These are phyloP conservation scores for Dromococcyx pavoninus DNA, from an alignment of 2,797 vertebrate species.

Conservation along the genomic window DNA sequence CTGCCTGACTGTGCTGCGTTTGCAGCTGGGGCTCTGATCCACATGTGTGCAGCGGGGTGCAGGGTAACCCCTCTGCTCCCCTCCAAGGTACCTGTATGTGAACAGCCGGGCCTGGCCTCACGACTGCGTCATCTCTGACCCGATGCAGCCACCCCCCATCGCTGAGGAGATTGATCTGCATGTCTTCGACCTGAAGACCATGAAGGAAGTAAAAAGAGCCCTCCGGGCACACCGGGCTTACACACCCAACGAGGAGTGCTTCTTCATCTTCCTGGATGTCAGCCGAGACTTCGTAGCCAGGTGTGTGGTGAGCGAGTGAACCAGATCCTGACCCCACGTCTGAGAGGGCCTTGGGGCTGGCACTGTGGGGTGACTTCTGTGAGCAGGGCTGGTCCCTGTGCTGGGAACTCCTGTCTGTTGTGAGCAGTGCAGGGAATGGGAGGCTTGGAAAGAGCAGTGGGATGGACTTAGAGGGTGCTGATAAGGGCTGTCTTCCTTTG, in stretches of 20 bases:
- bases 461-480: background rate
- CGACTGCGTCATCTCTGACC: constrained; percentile 90
- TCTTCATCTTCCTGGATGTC: constrained; percentile 97
- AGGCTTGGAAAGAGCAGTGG: background rate
- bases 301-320: constrained; percentile 58
- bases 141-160: constrained; percentile 94
- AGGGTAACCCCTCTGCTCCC: background rate
- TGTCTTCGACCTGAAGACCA: constrained; percentile 92
- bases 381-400: background rate
- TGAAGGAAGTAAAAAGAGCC: constrained; percentile 89
- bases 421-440: background rate
- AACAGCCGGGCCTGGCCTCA: constrained; percentile 96
- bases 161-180: constrained; percentile 96
- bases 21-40: background rate
- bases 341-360: accelerated
- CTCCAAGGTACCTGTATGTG: constrained; percentile 91
- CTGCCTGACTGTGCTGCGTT: accelerated
- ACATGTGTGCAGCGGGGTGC: accelerated
- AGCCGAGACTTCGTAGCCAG: constrained; percentile 97
- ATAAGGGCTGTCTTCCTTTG: background rate
- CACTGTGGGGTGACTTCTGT: accelerated
- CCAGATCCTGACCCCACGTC: background rate
- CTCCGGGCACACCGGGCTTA: constrained; percentile 92
- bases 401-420: background rate
- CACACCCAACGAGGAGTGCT: constrained; percentile 95